These are phyloP conservation scores for Pseudorectes ferrugineus DNA, from an alignment of 2,113 vertebrate species.

Conservation along the genomic window DNA sequence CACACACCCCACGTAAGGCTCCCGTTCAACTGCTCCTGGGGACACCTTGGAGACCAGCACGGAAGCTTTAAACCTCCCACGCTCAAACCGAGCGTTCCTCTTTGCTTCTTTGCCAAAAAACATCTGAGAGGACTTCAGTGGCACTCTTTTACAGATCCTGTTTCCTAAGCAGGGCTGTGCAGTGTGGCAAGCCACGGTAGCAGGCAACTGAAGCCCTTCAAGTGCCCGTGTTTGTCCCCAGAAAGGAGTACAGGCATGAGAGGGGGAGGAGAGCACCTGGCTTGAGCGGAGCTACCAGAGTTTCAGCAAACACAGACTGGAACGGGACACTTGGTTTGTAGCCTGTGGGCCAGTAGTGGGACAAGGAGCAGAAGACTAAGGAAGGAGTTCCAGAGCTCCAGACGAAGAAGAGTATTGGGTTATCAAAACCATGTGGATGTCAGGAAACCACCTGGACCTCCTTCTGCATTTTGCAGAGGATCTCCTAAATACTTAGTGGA, in stretches of 20 bases:
- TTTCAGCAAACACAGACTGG: neutral
- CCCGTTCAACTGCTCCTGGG: fast-evolving
- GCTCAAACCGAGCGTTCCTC: fast-evolving
- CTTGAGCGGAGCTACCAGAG: neutral
- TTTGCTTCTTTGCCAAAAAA: neutral
- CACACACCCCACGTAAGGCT: fast-evolving
- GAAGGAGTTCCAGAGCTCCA: neutral
- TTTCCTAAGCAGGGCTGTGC: neutral
- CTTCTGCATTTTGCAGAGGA: neutral
- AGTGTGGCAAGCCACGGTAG: neutral
- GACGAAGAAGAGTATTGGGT: neutral
- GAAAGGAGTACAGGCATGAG: neutral
- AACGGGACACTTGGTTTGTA: neutral
- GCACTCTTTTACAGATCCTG: neutral
- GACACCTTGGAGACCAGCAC: neutral
- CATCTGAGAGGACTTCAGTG: neutral
- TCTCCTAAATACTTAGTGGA: neutral
- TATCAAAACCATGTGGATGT: neutral
- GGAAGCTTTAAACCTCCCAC: neutral
- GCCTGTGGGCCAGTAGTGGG: neutral
- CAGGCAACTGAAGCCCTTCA: neutral
- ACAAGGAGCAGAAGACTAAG: neutral
- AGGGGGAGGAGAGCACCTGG: neutral
- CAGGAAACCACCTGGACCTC: neutral
- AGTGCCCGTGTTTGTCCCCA: neutral